Percentiles rank a stretch among this genome's conserved stretches.
Evolutionary conservation across 1,140 invertebrate genomes (phyloP).

Genomic region (Bombus terrestris): DNA sequence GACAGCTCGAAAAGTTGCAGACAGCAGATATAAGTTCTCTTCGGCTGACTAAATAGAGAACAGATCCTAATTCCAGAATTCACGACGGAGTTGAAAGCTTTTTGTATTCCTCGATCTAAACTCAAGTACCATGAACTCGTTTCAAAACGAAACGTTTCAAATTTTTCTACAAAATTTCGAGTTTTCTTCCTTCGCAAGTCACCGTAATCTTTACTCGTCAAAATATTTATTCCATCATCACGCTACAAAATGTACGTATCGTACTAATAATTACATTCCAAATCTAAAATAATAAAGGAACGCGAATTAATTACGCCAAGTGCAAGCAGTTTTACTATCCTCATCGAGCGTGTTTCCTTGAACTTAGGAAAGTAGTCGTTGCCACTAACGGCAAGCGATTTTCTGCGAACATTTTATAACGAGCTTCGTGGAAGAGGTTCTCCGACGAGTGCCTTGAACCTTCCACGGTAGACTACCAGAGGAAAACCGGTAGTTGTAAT

Average conservation of each 20-base stretch:
- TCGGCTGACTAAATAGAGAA: constrained; percentile 24
- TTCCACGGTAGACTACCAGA: constrained; percentile 27
- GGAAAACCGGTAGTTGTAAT: constrained; percentile 64
- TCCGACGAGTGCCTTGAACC: constrained; percentile 45
- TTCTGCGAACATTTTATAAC: constrained; percentile 61
- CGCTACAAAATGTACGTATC: too few relatives aligned
- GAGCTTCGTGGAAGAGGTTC: constrained; percentile 52
- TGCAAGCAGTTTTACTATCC: neutral
- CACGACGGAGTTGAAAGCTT: neutral
- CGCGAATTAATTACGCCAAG: neutral
- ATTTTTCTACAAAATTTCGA: neutral
- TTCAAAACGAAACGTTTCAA: neutral
- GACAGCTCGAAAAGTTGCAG: constrained; percentile 63
- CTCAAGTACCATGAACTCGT: neutral
- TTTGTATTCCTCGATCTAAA: neutral
- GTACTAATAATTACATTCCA: neutral
- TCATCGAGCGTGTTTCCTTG: neutral
- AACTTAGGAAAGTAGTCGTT: neutral
- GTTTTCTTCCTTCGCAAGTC: too few relatives aligned
- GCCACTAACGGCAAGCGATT: constrained; percentile 43
- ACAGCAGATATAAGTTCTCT: constrained; percentile 41
- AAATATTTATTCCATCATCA: too few relatives aligned
- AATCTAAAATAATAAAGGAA: too few relatives aligned
- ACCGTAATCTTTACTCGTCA: too few relatives aligned
- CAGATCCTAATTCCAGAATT: constrained; percentile 2